phyloP scores from a whole-genome alignment of 37 sponge, comb jelly and placozoan genomes.

The Mnemiopsis leidyi region DNA sequence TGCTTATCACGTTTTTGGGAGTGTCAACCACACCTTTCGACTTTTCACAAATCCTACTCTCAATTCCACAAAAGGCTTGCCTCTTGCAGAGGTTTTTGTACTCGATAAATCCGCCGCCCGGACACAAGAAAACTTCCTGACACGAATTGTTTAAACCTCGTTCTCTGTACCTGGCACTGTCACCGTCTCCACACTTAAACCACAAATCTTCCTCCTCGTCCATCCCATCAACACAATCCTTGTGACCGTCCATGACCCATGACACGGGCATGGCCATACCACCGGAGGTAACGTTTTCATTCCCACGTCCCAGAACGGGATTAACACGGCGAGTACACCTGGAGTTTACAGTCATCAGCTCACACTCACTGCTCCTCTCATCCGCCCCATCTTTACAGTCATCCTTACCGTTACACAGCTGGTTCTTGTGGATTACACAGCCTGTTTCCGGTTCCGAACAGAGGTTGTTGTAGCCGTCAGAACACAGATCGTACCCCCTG shows the following conservation, averaged over 20 bases:
- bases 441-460: not conserved
- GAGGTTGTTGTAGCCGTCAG: slow-evolving; percentile 1
- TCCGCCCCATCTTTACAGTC: not conserved
- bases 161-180: not conserved
- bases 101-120: not conserved
- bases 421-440: not conserved
- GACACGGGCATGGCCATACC: not conserved
- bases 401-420: not conserved
- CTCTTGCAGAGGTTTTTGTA: not conserved
- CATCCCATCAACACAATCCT: not conserved
- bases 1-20: not conserved
- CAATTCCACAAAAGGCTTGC: not conserved
- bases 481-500: not conserved
- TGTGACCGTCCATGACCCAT: not conserved
- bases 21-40: not conserved
- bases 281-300: not conserved
- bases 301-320: not conserved
- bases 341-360: not conserved
- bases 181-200: not conserved
- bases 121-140: not conserved
- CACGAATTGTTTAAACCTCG: not conserved
- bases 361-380: not conserved
- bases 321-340: not conserved
- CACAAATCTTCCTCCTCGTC: not conserved
- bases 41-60: not conserved